Evolutionary conservation across 53 echinoderm and acorn worm genomes (phyloP).

Genomic region (Stichopus horrens): DNA sequence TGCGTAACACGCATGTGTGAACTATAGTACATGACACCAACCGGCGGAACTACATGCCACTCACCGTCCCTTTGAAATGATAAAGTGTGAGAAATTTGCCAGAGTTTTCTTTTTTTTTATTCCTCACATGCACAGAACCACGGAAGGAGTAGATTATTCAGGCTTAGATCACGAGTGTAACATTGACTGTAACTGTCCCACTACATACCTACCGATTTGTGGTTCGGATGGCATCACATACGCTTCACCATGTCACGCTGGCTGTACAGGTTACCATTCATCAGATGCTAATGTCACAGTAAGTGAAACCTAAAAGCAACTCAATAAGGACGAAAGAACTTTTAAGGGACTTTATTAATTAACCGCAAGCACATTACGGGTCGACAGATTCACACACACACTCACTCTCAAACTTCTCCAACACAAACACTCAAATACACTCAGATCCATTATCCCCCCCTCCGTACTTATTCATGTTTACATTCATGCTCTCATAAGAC

Average conservation of each 20-base stretch:
- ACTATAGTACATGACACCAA: too few relatives aligned
- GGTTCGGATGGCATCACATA: slow-evolving; percentile 38
- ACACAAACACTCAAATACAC: background rate
- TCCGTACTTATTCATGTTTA: too few relatives aligned
- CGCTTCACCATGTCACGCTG: slow-evolving; percentile 46
- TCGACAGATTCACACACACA: background rate
- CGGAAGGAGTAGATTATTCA: background rate
- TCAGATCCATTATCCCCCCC: background rate
- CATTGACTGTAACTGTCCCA: slow-evolving; percentile 20
- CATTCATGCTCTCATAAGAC: too few relatives aligned
- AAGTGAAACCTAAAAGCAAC: background rate
- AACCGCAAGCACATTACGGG: too few relatives aligned
- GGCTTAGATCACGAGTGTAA: slow-evolving; percentile 12
- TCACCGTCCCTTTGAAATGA: too few relatives aligned
- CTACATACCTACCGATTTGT: slow-evolving; percentile 40
- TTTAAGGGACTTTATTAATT: too few relatives aligned
- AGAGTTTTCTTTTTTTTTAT: too few relatives aligned
- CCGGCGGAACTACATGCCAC: too few relatives aligned
- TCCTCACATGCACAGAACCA: too few relatives aligned
- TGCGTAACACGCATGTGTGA: too few relatives aligned
- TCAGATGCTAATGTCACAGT: slow-evolving; percentile 38
- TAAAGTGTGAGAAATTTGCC: too few relatives aligned
- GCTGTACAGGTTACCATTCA: slow-evolving; percentile 34
- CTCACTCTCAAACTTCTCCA: background rate
- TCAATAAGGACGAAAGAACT: too few relatives aligned